Base-by-base conservation (phyloP, 1,140 invertebrate species). In the Colletes latitarsis region DNA sequence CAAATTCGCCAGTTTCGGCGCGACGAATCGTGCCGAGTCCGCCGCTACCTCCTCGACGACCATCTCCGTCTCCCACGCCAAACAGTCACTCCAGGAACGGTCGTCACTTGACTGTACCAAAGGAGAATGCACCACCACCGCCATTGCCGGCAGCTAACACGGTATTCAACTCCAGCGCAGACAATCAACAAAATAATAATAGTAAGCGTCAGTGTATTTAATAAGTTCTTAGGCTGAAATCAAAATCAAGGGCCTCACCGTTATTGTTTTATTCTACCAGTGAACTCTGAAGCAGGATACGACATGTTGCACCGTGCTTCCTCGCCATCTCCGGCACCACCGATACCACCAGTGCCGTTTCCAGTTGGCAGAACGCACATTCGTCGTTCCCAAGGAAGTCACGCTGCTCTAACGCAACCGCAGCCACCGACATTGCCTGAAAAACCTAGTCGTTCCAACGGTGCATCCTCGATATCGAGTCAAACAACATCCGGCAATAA, bases 21-120 rank as follows among this genome's bases (percentile, higher is more conserved):
- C 93, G 94, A 82, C 94, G 90, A 75, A 91, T 92, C 15, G 90
- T 90, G 9, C 91, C 92, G 53, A 95, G 95, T 77, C 95, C 95
- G 14, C 95, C 95, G 19, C 90, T 96, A 49, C 95, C 96, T 71
- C 96, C 96, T 15, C 90, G 96, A 79, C 94, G 95, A 88, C 93
- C 94, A 5, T 96, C 95, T 9, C 95, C 96, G 0, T 92, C 91
- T 5, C 92, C 92, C 0, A 91, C 91, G 30, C 89, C 91, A 6
- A 84, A 74, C 69, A 89, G 86, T 78, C 90, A 91, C 46, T 63
- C 88, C 1, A 85, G 90, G 77, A 93, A 92, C 64, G 88, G 89
- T 39, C 88, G 92, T 76, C 94, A 94, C 67, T 80, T 94, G 3
- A 92, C 91, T 3, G 94, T 94, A 52, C 94, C 94, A 10, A 94